Evolutionary conservation across 2,113 vertebrate species (phyloP), one percentile per base, ranked within the genome.

Genomic region (Lophura nycthemera): DNA sequence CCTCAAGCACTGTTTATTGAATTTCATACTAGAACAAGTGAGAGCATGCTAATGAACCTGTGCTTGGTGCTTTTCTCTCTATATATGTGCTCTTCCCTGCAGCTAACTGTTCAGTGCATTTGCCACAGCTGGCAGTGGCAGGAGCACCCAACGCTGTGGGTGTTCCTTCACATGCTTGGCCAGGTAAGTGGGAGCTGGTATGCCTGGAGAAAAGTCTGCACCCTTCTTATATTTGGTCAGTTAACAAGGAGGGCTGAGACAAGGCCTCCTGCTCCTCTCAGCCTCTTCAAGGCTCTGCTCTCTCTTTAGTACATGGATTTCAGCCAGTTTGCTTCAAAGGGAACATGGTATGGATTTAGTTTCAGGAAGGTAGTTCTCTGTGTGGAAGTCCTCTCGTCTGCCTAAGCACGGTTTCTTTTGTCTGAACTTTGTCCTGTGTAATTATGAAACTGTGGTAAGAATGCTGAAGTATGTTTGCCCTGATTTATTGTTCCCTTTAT

Each of bases 21-120:
- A 67, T 95, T 91, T 93, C 70, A 88, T 85, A 50, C 40, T 87
- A 95, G 43, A 92, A 77, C 13, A 34, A 94, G 54, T 81, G 60
- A 69, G 14, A 86, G n/a, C 13, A 56, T 7, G 47, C 91, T 80
- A 81, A 95, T 75, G 86, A 80, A 89, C 54, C 69, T 0, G 1
- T 80, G 13, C 13, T 85, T 83, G 30, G 61, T 65, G 12, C 82
- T 84, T 38, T 12, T 72, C 15, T 27, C 24, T 52, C 1, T 72
- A 0, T 76, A 2, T 27, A 0, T 30, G 29, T 36, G 34, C 48
- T 27, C 36, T 88, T 45, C 11, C 59, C 79, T 48, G 56, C 32
- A 75, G 19, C 30, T 88, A 75, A 17, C 30, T 88, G 19, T 57
- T 34, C 79, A 13, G 42, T 78, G n/a, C 34, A 25, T 64, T 86